These are phyloP conservation scores for Drosophila bocki DNA, from an alignment of 1,140 invertebrate species.

Conservation along the genomic window DNA sequence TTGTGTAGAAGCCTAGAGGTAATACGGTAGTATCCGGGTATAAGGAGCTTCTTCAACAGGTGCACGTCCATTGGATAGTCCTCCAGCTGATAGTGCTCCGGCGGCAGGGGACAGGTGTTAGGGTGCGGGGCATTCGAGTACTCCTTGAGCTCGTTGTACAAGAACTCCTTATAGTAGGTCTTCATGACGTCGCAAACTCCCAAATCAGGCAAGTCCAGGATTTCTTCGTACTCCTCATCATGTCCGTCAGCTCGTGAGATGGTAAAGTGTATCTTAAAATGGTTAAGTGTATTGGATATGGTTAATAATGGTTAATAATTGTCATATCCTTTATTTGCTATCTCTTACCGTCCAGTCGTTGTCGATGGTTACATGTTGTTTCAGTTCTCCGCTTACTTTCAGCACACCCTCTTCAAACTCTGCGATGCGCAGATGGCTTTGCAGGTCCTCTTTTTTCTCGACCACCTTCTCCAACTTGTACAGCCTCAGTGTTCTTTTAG, in stretches of 20 bases:
- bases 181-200: slow-evolving; percentile 56
- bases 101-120: slow-evolving; percentile 51
- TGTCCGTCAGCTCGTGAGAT: slow-evolving; percentile 2
- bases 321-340: no score
- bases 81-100: slow-evolving; percentile 43
- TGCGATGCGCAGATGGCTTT: slow-evolving; percentile 33
- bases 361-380: slow-evolving; percentile 40
- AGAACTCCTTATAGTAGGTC: slow-evolving; percentile 54
- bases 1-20: slow-evolving; percentile 14
- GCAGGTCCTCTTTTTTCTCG: slow-evolving; percentile 33
- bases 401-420: slow-evolving; percentile 32
- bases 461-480: slow-evolving; percentile 46
- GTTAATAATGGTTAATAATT: not conserved
- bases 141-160: slow-evolving; percentile 61
- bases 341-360: slow-evolving; percentile 65
- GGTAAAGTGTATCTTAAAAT: slow-evolving; percentile 34
- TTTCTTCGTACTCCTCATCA: slow-evolving; percentile 24
- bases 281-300: not conserved
- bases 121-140: slow-evolving; percentile 67
- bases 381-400: slow-evolving; percentile 49
- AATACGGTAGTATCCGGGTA: slow-evolving; percentile 52
- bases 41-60: slow-evolving; percentile 30
- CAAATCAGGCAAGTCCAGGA: slow-evolving; percentile 13
- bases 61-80: slow-evolving; percentile 56
- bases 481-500: slow-evolving; percentile 19